Conservation (phyloP, 2,888 invertebrate genomes). For the Hypomecis atomaria region DNA sequence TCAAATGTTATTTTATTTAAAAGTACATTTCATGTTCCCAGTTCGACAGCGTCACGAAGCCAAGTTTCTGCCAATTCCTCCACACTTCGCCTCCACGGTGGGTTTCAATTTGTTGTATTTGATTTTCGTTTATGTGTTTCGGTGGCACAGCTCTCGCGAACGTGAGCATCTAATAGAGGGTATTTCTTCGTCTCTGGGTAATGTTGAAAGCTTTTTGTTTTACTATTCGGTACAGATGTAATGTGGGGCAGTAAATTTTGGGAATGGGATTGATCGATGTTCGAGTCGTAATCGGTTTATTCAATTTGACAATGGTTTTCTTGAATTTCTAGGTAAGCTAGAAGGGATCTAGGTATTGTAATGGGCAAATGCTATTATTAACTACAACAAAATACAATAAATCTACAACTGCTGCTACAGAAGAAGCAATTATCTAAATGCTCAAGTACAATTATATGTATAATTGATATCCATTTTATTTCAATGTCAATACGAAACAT, state of each 20-base stretch:
- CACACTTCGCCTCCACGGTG: constrained; percentile 49
- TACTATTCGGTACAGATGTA: constrained; percentile 24
- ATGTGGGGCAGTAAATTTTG: constrained; percentile 24
- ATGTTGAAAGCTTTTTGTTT: constrained; percentile 31
- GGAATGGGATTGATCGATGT: constrained; percentile 6
- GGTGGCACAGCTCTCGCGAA: constrained; percentile 31
- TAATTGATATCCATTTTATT: too few relatives aligned
- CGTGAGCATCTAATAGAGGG: constrained; percentile 34
- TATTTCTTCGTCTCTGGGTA: constrained; percentile 26
- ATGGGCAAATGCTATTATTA: too few relatives aligned
- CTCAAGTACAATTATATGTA: too few relatives aligned
- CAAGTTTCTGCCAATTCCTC: constrained; percentile 8
- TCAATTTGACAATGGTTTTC: not conserved
- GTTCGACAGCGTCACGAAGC: not conserved
- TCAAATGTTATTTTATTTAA: too few relatives aligned
- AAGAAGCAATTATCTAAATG: too few relatives aligned
- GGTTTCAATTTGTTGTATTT: constrained; percentile 73
- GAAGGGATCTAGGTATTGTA: too few relatives aligned
- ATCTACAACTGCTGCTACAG: too few relatives aligned
- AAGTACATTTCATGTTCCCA: not conserved
- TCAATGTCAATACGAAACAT: too few relatives aligned
- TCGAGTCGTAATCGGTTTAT: not conserved
- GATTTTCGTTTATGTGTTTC: constrained; percentile 63
- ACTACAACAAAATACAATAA: too few relatives aligned
- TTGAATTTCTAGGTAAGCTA: too few relatives aligned